phyloP scores from a whole-genome alignment of 2,888 invertebrate genomes.

The Archips xylosteana region DNA sequence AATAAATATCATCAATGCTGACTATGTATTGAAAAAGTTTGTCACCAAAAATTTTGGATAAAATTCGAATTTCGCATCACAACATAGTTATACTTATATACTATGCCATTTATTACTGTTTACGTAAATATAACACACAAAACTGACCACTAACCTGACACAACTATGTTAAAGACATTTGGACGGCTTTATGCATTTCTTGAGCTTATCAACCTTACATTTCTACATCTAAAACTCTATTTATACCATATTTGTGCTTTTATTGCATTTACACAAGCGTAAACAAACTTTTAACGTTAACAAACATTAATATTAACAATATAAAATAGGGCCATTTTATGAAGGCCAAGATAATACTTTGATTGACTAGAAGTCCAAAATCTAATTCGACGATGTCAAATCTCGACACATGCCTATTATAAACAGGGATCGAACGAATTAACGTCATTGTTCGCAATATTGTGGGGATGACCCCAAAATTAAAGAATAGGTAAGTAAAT shows the following conservation, averaged over 20 bases:
- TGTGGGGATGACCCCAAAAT: no score
- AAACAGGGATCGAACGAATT: no score
- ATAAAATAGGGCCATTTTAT: slow-evolving; percentile 5
- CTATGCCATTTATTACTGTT: background rate
- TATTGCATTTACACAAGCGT: slow-evolving; percentile 38
- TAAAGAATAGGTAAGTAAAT: no score
- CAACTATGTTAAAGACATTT: slow-evolving; percentile 17
- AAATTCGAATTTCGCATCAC: no score
- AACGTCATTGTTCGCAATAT: no score
- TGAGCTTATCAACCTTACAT: slow-evolving; percentile 27
- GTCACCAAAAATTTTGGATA: background rate
- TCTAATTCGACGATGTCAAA: background rate
- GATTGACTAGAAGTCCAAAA: slow-evolving; percentile 17
- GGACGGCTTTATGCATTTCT: slow-evolving; percentile 34
- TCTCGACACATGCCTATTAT: background rate
- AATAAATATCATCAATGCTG: background rate
- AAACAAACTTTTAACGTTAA: slow-evolving; percentile 32
- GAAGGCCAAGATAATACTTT: slow-evolving; percentile 4
- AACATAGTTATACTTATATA: background rate
- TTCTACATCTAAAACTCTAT: background rate
- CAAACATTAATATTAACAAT: slow-evolving; percentile 24
- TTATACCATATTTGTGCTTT: slow-evolving; percentile 27
- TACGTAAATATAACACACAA: background rate
- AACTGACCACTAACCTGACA: background rate
- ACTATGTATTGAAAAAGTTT: no score